These are phyloP conservation scores for Anoncus sp. DNA, from an alignment of 2,888 invertebrate species.

Conservation along the genomic window DNA sequence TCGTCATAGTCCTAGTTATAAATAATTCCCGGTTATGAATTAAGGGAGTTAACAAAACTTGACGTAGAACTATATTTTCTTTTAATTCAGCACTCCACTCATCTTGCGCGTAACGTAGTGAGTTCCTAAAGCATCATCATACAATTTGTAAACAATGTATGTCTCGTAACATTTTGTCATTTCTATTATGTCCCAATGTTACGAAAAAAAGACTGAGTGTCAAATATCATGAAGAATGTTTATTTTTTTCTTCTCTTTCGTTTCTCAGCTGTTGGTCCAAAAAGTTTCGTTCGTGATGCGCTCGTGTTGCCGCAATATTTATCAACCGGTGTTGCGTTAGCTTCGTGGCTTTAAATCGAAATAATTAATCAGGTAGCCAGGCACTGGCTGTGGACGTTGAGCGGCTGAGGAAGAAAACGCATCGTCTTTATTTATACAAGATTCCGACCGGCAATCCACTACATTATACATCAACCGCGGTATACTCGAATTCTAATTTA, in stretches of 20 bases:
- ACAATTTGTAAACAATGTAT: not conserved
- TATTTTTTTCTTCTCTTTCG: not conserved
- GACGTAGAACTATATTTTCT: too few relatives aligned
- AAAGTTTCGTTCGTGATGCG: conserved; percentile 1
- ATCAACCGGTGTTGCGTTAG: conserved; percentile 77
- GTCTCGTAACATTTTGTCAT: not conserved
- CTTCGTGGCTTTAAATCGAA: conserved; percentile 79
- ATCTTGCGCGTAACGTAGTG: too few relatives aligned
- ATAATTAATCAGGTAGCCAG: conserved; percentile 80
- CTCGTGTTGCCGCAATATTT: conserved; percentile 58
- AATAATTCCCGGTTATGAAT: too few relatives aligned
- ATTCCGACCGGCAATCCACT: conserved; percentile 76
- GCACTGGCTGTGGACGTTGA: conserved; percentile 55
- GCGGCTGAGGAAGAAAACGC: conserved; percentile 35
- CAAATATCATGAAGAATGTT: conserved; percentile 6
- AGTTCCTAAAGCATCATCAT: too few relatives aligned
- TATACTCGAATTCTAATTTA: conserved; percentile 82
- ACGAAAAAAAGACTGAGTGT: conserved; percentile 16
- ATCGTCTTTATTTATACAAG: conserved; percentile 52
- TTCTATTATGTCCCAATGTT: not conserved
- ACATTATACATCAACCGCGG: conserved; percentile 81
- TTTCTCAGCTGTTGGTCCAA: conserved; percentile 7
- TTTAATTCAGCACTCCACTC: too few relatives aligned
- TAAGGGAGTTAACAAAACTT: too few relatives aligned
- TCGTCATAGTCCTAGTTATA: too few relatives aligned